Evolutionary conservation across 1,140 invertebrate genomes (phyloP).

Genomic region (Brachionus plicatilis): DNA sequence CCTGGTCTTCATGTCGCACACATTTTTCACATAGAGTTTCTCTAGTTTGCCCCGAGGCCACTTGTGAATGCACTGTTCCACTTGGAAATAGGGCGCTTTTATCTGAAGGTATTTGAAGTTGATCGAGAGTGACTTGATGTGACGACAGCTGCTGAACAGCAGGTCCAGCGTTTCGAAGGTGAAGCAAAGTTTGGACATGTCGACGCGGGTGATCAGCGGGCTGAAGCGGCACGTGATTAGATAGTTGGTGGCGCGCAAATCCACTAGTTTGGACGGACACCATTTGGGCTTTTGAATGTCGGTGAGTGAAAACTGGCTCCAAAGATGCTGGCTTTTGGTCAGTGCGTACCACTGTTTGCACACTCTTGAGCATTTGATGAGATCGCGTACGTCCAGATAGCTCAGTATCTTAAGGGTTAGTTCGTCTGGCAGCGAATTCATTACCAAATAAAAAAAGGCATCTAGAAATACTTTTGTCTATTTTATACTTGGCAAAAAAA

Average conservation of each 20-base stretch:
- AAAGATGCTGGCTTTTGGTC: background rate
- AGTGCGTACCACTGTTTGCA: background rate
- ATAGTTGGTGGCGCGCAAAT: background rate
- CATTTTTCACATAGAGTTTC: slow-evolving; percentile 39
- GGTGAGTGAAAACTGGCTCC: slow-evolving; percentile 19
- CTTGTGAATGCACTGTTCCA: slow-evolving; percentile 20
- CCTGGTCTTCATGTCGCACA: slow-evolving; percentile 38
- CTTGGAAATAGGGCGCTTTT: slow-evolving; percentile 3
- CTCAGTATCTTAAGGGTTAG: background rate
- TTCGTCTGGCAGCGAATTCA: slow-evolving; percentile 23
- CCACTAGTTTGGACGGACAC: slow-evolving; percentile 13
- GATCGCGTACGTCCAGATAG: background rate
- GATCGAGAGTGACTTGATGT: background rate
- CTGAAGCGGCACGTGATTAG: background rate
- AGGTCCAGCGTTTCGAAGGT: slow-evolving; percentile 15
- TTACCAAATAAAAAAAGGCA: background rate
- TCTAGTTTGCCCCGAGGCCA: slow-evolving; percentile 24
- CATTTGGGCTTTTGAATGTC: slow-evolving; percentile 38
- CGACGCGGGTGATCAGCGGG: background rate
- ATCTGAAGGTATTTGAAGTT: slow-evolving; percentile 38
- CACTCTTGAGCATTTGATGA: background rate
- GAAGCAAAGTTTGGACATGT: slow-evolving; percentile 34
- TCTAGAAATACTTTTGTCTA: background rate
- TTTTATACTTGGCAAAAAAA: background rate
- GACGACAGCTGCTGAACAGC: background rate